Percentiles rank a stretch among this genome's conserved stretches.
These are phyloP conservation scores for Oenanthe oenanthe DNA, from an alignment of 2,113 vertebrate genomes.

Conservation along the genomic window DNA sequence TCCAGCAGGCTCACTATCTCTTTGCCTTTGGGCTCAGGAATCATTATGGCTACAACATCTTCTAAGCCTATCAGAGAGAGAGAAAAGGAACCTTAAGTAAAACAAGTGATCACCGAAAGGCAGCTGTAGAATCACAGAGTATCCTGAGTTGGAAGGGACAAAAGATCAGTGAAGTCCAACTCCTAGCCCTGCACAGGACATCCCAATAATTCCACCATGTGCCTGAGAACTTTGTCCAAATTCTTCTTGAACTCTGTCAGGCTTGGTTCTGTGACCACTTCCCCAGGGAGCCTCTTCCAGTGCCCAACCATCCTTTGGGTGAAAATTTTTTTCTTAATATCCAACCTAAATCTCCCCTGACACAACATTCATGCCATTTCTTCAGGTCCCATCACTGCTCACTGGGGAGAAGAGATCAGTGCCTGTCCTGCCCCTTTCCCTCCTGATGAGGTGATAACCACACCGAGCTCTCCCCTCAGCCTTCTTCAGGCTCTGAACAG, in stretches of 20 bases:
- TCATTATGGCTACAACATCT: slow-evolving; percentile 96
- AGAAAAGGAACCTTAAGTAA: not conserved
- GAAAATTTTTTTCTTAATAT: not conserved
- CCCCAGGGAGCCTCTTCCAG: not conserved
- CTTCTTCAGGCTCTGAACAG: not conserved
- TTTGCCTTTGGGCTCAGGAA: slow-evolving; percentile 92
- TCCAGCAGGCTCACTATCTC: slow-evolving; percentile 91
- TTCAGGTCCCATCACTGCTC: rapidly evolving
- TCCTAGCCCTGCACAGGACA: not conserved
- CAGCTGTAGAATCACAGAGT: not conserved
- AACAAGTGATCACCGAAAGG: not conserved
- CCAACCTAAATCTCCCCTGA: not conserved
- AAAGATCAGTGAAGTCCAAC: not conserved
- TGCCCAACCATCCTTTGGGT: not conserved
- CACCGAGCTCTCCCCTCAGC: not conserved
- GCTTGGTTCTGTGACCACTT: not conserved
- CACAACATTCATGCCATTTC: not conserved
- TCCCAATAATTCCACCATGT: not conserved
- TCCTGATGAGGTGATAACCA: rapidly evolving
- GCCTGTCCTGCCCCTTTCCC: rapidly evolving
- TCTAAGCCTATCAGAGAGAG: slow-evolving; percentile 80
- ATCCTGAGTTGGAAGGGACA: not conserved
- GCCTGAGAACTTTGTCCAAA: not conserved
- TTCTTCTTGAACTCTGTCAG: not conserved
- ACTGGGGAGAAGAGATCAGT: too few species aligned